Conservation (phyloP, 2,797 vertebrate genomes). For the Cyclopterus lumpus region DNA sequence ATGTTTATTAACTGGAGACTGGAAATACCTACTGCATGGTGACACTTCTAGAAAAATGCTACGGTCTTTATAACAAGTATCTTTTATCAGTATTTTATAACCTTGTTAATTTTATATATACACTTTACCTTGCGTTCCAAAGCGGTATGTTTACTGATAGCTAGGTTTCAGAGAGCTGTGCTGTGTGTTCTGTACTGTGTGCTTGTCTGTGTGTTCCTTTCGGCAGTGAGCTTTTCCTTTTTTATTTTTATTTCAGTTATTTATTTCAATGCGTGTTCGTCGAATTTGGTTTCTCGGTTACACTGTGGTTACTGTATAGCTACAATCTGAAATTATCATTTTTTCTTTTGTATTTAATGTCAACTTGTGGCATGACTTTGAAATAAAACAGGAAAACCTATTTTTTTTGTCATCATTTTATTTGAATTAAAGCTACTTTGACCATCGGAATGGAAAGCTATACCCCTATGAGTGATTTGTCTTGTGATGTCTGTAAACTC, state of each 20-base stretch:
- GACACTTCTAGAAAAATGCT: constrained; percentile 82
- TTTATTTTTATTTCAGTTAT: constrained; percentile 23
- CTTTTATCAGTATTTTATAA: constrained; percentile 88
- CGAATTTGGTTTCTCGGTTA: constrained; percentile 79
- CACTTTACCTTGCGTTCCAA: constrained; percentile 67
- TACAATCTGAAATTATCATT: constrained; percentile 72
- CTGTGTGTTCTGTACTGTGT: constrained; percentile 72
- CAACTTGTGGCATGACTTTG: constrained; percentile 90
- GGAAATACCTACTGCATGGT: constrained; percentile 83
- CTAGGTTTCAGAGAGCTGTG: constrained; percentile 71
- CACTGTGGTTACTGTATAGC: constrained; percentile 88
- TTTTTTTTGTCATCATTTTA: not conserved
- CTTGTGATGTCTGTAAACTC: not conserved
- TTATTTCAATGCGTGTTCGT: constrained; percentile 54
- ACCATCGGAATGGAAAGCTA: not conserved
- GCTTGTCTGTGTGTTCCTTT: constrained; percentile 71
- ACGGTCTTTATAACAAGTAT: constrained; percentile 81
- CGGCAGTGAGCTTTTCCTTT: constrained; percentile 58
- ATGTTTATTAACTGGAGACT: constrained; percentile 80
- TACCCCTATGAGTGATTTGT: not conserved
- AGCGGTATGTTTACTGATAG: constrained; percentile 75
- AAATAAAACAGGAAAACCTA: constrained; percentile 82
- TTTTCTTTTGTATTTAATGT: constrained; percentile 89
- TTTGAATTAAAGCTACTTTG: not conserved
- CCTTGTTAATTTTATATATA: constrained; percentile 84